A percentile compares a stretch with the other conserved stretches of the same genome.
phyloP scores from a whole-genome alignment of 2,888 invertebrate genomes.

The Clunio marinus region DNA sequence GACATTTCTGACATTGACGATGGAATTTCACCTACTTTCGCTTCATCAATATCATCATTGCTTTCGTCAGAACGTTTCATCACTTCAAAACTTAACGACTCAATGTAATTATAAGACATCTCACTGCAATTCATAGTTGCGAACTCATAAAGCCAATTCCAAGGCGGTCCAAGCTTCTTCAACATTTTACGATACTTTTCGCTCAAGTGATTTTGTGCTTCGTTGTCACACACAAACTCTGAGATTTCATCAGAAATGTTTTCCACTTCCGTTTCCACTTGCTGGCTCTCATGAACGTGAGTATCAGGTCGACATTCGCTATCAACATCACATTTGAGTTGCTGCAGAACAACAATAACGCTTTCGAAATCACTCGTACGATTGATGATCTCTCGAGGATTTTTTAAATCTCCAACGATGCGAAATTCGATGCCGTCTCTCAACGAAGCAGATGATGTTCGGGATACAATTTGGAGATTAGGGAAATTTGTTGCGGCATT shows the following conservation, averaged over 20 bases:
- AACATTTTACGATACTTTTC: conserved; percentile 42
- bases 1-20: background rate
- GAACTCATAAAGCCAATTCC: conserved; percentile 44
- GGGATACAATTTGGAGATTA: conserved; percentile 11
- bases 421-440: conserved; percentile 9
- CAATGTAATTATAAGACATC: conserved; percentile 44
- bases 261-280: conserved; percentile 40
- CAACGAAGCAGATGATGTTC: conserved; percentile 12
- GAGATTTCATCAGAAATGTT: conserved; percentile 39
- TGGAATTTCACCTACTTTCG: conserved; percentile 26
- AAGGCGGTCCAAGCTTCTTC: conserved; percentile 43
- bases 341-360: conserved; percentile 42
- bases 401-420: conserved; percentile 38
- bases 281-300: background rate
- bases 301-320: conserved; percentile 18
- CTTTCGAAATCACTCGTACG: conserved; percentile 43
- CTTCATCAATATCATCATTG: conserved; percentile 41
- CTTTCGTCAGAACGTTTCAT: conserved; percentile 42
- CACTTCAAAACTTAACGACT: too few relatives aligned
- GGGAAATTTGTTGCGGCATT: background rate
- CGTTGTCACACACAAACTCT: conserved; percentile 22
- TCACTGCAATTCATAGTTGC: conserved; percentile 41
- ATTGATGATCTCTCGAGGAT: conserved; percentile 40
- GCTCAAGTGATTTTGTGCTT: conserved; percentile 33
- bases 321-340: conserved; percentile 37